Evolutionary conservation across 2,113 vertebrate species (phyloP), one percentile per base, ranked within the genome.

Genomic region (Microcebus griseorufus): DNA sequence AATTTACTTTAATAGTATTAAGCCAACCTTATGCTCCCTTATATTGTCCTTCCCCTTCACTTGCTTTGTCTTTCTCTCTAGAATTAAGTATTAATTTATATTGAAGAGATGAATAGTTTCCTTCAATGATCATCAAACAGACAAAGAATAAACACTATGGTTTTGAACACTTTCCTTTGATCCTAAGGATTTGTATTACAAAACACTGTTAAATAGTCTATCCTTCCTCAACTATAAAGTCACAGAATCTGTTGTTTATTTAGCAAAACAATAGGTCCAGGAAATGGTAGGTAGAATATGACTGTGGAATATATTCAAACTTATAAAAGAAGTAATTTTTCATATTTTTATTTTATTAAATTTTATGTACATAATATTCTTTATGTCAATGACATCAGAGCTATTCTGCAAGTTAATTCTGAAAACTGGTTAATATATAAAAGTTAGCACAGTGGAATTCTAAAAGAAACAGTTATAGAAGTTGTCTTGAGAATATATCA

Each of bases 31-130:
- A 34, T 55, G 16, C 58, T 95, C 85, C 25, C 4, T 80, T 76
- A 45, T 64, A 85, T 20, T 25, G 80, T 92, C n/a, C 20, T 89
- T 95, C 58, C 53, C 48, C 34, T 34, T 88, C 20, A 73, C 17
- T 27, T 82, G 25, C 34, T 86, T 87, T 83, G 14, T 60, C 79
- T 92, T 95, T 81, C 48, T 93, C 6, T 60, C 60, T 93, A 84
- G 18, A 95, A 90, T 92, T 92, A 78, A 65, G 29, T 94, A 70
- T 86, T 88, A 82, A 69, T 88, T 93, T 94, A 65, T 83, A 58
- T 72, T 70, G 37, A 90, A 80, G 51, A 62, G 27, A 58, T 58
- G 20, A 20, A 58, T 65, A 90, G 34, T 84, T 81, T 93, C 67
- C 69, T 39, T 64, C 78, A 93, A 62, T 90, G 18, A 86, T 39